Evolutionary conservation across 1,140 invertebrate species (phyloP).

Genomic region (Phymastichus coffea): DNA sequence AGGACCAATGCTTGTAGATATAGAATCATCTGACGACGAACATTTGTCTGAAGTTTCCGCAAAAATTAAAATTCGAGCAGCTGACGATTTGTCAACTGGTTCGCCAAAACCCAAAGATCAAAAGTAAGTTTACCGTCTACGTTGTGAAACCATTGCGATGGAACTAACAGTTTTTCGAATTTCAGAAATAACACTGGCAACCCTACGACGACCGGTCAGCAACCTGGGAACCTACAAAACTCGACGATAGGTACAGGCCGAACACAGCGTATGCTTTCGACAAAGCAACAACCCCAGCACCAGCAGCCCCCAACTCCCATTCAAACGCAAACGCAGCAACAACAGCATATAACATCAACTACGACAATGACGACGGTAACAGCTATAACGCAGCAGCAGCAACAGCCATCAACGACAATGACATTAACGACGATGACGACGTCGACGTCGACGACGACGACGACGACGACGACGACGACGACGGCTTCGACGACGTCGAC

Average conservation of each 20-base stretch:
- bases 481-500: no score
- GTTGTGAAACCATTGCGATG: no score
- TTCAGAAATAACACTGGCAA: conserved; percentile 43
- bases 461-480: conserved; percentile 20
- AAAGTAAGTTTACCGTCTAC: conserved; percentile 49
- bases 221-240: conserved; percentile 46
- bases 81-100: conserved; percentile 47
- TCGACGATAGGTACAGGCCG: conserved; percentile 44
- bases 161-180: no score
- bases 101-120: conserved; percentile 55
- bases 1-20: conserved; percentile 55
- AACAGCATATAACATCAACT: conserved; percentile 43
- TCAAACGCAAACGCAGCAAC: not conserved
- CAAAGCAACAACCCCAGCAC: not conserved
- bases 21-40: conserved; percentile 76
- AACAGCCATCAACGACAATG: not conserved
- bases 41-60: conserved; percentile 71
- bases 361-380: conserved; percentile 14
- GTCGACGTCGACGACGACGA: not conserved
- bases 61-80: conserved; percentile 58
- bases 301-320: not conserved
- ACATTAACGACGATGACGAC: no score
- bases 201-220: conserved; percentile 44
- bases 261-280: not conserved
- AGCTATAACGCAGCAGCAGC: not conserved